Conservation (phyloP, 1,140 invertebrate genomes). For the Heliconius melpomene region DNA sequence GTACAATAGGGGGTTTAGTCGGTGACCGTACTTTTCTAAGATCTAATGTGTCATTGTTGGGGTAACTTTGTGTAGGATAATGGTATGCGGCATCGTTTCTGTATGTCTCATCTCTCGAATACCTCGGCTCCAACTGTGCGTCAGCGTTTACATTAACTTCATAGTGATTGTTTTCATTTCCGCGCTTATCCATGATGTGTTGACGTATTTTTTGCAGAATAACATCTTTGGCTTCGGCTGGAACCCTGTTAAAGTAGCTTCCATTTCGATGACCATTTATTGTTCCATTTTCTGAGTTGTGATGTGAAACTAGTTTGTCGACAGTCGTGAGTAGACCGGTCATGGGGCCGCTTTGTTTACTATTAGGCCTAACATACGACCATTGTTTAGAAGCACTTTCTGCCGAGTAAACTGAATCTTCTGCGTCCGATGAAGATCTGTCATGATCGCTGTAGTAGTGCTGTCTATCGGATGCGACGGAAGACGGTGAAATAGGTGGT, state of each 20-base stretch:
- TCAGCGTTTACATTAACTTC: slow-evolving; percentile 48
- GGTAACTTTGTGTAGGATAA: slow-evolving; percentile 50
- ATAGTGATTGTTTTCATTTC: slow-evolving; percentile 59
- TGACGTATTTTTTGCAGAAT: slow-evolving; percentile 79
- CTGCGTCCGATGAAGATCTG: slow-evolving; percentile 64
- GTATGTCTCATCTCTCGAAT: slow-evolving; percentile 62
- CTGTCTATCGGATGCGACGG: slow-evolving; percentile 67
- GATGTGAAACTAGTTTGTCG: slow-evolving; percentile 60
- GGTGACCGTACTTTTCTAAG: slow-evolving; percentile 72
- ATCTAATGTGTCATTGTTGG: slow-evolving; percentile 62
- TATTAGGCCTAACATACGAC: slow-evolving; percentile 46
- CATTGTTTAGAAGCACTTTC: slow-evolving; percentile 58
- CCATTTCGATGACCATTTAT: slow-evolving; percentile 53
- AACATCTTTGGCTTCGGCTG: slow-evolving; percentile 74
- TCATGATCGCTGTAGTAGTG: slow-evolving; percentile 74
- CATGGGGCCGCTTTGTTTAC: slow-evolving; percentile 49
- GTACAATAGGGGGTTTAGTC: slow-evolving; percentile 44
- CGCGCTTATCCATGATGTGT: slow-evolving; percentile 78
- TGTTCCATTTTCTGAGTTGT: slow-evolving; percentile 43
- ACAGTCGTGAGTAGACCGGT: slow-evolving; percentile 75
- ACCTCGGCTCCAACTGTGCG: slow-evolving; percentile 49
- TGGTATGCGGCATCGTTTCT: slow-evolving; percentile 57
- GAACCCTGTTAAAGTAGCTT: slow-evolving; percentile 69
- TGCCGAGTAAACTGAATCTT: slow-evolving; percentile 64
- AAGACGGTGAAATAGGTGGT: slow-evolving; percentile 71